Evolutionary conservation across 2,113 vertebrate genomes (phyloP), one percentile per base, ranked within the genome.

Genomic region (Psilopogon haemacephalus): DNA sequence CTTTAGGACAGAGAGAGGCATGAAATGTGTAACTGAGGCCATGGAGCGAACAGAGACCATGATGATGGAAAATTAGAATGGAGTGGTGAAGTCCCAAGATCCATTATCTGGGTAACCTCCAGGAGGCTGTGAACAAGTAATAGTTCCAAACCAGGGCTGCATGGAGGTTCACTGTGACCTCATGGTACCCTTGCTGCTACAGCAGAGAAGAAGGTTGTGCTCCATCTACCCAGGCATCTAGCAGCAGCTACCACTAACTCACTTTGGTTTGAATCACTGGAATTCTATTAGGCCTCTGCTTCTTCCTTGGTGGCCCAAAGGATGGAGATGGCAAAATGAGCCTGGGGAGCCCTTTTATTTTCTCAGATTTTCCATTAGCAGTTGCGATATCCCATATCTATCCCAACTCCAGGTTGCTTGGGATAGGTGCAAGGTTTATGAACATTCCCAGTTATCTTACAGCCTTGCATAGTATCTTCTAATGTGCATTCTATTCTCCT

Each of bases 341-440:
- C 37, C 5, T 40, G 20, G n/a, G 12, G 27, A 70, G 21, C 40
- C 42, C 42, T 58, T 74, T 46, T 58, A n/a, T 82, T 62, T 90
- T 65, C 44, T 55, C 1, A 0, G 48, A 50, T 46, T 23, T 54
- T 40, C 9, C 40, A 20, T 85, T 60, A 78, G 35, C n/a, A 85
- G 9, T 30, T 44, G 46, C 4, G 54, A 38, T 63, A 71, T 11
- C 27, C 67, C 37, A 26, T 6, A 16, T 46, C 19, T 77, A 42
- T 58, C 38, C 38, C 35, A 70, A 0, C 23, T 42, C 62, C 0
- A 0, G 8, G 38, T 55, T 72, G 23, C 28, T 37, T 5, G 4
- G 28, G 38, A 37, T 56, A 80, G 32, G 38, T 80, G 38, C 32
- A 5, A 33, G 24, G 12, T 54, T 81, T 80, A 33, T 84, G 55